These are phyloP conservation scores for Calypte anna DNA, from an alignment of 2,113 vertebrate species.

Conservation along the genomic window DNA sequence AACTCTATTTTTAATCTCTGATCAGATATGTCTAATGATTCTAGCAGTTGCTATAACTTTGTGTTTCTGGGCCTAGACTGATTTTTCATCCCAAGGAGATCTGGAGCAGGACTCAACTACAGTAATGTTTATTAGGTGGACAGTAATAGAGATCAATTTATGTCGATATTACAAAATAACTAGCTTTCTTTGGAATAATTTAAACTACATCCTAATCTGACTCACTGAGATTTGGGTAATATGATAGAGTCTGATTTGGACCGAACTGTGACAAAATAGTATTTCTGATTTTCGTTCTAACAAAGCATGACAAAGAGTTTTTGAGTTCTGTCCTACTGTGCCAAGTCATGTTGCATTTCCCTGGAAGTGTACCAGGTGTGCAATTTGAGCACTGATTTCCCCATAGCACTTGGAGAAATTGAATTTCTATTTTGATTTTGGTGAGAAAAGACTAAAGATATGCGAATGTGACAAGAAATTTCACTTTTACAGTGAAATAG, in stretches of 20 bases:
- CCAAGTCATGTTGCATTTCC: neutral
- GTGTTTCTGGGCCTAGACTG: neutral
- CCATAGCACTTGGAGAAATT: neutral
- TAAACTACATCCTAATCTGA: neutral
- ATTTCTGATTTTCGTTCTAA: neutral
- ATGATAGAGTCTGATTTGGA: neutral
- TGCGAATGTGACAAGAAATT: neutral
- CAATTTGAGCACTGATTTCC: neutral
- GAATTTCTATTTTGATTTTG: neutral
- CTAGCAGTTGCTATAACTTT: neutral
- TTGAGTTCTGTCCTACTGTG: neutral
- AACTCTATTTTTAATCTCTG: neutral
- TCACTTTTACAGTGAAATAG: neutral
- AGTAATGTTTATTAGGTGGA: neutral
- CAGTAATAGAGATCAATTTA: neutral
- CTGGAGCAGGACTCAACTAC: neutral
- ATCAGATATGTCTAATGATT: neutral
- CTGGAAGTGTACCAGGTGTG: neutral
- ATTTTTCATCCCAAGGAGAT: neutral
- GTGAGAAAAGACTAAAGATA: neutral
- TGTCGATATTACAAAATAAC: neutral
- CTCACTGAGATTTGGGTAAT: neutral
- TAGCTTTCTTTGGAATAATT: neutral
- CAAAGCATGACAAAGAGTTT: neutral
- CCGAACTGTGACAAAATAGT: neutral